Conservation (phyloP, 2,888 invertebrate genomes). For the Rotaria sp. region DNA sequence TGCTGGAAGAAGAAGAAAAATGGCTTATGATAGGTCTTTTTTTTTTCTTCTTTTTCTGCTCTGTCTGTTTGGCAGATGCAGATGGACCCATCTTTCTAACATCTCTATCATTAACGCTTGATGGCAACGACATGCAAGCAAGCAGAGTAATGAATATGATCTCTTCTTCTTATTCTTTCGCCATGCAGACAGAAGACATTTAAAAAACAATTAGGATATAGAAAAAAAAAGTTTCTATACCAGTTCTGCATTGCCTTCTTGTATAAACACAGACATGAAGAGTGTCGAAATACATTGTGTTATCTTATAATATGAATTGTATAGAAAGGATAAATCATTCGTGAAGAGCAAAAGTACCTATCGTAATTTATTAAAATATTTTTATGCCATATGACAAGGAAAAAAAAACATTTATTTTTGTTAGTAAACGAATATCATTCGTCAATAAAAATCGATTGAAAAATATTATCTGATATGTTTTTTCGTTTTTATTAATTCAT, state of each 20-base stretch:
- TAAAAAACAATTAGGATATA: conserved; percentile 14
- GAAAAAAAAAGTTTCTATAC: conserved; percentile 12
- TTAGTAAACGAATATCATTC: neutral
- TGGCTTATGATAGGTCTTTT: neutral
- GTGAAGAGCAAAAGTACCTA: neutral
- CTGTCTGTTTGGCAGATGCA: neutral
- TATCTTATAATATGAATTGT: neutral
- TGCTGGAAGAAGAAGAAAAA: neutral
- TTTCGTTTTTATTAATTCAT: too few relatives aligned
- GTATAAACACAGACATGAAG: conserved; percentile 5
- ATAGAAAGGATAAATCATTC: neutral
- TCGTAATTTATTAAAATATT: neutral
- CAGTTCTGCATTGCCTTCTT: neutral
- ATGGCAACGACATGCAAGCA: neutral
- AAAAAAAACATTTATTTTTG: neutral
- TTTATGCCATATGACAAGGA: neutral
- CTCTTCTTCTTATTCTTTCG: neutral
- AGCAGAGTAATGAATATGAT: neutral
- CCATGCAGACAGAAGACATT: conserved; percentile 17
- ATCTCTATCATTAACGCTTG: conserved; percentile 1
- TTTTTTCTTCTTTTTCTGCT: neutral
- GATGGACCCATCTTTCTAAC: conserved; percentile 11
- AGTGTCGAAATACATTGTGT: conserved; percentile 4
- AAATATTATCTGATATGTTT: too few relatives aligned
- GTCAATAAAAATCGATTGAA: neutral